These are phyloP conservation scores for Nematostella vectensis DNA, from an alignment of 92 coral and sea anemone genomes.

Conservation along the genomic window DNA sequence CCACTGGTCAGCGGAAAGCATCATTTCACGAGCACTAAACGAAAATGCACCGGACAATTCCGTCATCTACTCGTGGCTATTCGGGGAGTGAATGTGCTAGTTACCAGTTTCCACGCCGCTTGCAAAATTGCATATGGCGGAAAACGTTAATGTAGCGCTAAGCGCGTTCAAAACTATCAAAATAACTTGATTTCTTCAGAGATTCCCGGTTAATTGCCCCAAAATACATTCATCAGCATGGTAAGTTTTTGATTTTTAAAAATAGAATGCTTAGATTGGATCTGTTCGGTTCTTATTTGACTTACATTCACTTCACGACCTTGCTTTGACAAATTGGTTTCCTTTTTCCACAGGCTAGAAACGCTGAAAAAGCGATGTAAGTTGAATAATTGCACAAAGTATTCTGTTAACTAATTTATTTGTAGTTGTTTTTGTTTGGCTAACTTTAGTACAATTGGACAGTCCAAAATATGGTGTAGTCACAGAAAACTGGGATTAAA, in stretches of 20 bases:
- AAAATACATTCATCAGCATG: background rate
- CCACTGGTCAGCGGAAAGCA: constrained; percentile 11
- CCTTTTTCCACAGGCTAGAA: constrained; percentile 62
- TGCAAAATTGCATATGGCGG: constrained; percentile 26
- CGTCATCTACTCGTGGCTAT: background rate
- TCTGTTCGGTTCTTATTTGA: too few species aligned
- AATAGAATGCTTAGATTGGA: background rate
- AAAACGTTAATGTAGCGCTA: background rate
- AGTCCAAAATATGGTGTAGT: too few species aligned
- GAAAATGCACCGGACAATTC: background rate
- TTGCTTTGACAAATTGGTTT: background rate
- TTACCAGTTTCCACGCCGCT: constrained; percentile 10
- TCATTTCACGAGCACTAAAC: background rate
- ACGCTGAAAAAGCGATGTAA: constrained; percentile 99
- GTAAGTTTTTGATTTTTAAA: background rate
- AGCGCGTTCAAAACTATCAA: too few species aligned
- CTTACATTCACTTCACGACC: background rate
- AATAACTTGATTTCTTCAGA: background rate
- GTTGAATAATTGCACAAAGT: constrained; percentile 33
- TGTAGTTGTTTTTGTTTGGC: too few species aligned
- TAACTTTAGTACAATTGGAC: too few species aligned
- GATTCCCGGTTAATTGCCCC: background rate
- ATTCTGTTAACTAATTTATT: too few species aligned
- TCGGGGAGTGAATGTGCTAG: background rate
- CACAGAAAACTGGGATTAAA: too few species aligned